These are phyloP conservation scores for Spinibarbus caldwelli DNA, from an alignment of 2,797 vertebrate genomes.

Conservation along the genomic window DNA sequence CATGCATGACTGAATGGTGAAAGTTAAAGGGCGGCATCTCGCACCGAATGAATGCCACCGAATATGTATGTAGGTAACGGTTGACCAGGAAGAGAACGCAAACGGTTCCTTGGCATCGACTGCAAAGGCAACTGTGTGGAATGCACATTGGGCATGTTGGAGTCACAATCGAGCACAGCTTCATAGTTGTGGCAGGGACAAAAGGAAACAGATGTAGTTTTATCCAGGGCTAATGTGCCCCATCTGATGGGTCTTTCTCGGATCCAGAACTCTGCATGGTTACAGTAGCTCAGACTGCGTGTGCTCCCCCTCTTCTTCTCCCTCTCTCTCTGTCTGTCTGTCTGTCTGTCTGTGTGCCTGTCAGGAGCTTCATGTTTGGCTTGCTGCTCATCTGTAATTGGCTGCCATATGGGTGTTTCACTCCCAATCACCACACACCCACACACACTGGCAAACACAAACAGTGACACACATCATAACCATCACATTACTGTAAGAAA, in stretches of 20 bases:
- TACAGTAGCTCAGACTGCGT: conserved; percentile 46
- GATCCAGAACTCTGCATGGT: conserved; percentile 59
- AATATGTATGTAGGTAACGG: background rate
- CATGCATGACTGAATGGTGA: conserved; percentile 70
- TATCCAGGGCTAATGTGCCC: conserved; percentile 49
- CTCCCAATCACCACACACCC: conserved; percentile 30
- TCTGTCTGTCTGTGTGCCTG: conserved; percentile 41
- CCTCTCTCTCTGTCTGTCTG: conserved; percentile 1
- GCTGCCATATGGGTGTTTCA: conserved; percentile 53
- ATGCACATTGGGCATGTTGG: conserved; percentile 45
- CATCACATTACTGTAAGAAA: conserved; percentile 50
- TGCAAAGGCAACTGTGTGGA: conserved; percentile 34
- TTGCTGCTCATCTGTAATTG: conserved; percentile 57
- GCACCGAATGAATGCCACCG: conserved; percentile 11
- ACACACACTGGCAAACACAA: conserved; percentile 29
- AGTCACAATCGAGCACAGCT: conserved; percentile 22
- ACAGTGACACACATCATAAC: conserved; percentile 39
- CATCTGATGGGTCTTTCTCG: conserved; percentile 44
- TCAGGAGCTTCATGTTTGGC: conserved; percentile 55
- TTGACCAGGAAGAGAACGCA: conserved; percentile 21
- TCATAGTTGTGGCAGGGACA: conserved; percentile 27
- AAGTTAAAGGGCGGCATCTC: conserved; percentile 56
- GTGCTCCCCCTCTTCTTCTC: conserved; percentile 7
- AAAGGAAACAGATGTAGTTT: conserved; percentile 42
- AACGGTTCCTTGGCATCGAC: conserved; percentile 36